Evolutionary conservation across 1,140 invertebrate genomes (phyloP).

Genomic region (Andricus grossulariae): DNA sequence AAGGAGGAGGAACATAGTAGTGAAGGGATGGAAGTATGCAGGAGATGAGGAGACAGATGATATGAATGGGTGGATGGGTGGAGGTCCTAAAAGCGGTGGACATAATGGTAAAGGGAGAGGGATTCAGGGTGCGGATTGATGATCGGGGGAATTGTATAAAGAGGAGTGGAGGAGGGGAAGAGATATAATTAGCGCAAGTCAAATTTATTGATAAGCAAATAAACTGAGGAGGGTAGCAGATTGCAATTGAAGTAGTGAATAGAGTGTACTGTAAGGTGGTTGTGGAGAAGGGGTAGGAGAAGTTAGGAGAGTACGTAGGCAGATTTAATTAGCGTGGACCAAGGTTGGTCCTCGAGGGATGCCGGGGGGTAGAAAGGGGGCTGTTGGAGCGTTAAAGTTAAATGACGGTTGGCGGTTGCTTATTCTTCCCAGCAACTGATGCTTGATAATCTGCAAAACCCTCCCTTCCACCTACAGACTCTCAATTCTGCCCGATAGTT

Average conservation of each 20-base stretch:
- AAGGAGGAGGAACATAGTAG: too few relatives aligned
- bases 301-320: slow-evolving; percentile 61
- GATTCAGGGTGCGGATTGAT: too few relatives aligned
- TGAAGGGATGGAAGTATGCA: too few relatives aligned
- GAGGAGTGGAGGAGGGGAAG: too few relatives aligned
- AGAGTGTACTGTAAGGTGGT: slow-evolving; percentile 24
- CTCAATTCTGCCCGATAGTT: slow-evolving; percentile 69
- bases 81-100: background rate
- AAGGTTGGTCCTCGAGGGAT: slow-evolving; percentile 68
- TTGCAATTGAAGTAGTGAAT: slow-evolving; percentile 26
- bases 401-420: slow-evolving; percentile 76
- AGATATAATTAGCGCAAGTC: too few relatives aligned
- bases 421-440: slow-evolving; percentile 76
- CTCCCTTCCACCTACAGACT: slow-evolving; percentile 51
- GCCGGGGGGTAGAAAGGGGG: slow-evolving; percentile 61
- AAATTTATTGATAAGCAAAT: too few relatives aligned
- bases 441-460: slow-evolving; percentile 75
- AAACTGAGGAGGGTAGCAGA: slow-evolving; percentile 28
- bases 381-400: slow-evolving; percentile 77
- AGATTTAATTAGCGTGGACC: slow-evolving; percentile 76
- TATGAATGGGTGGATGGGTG: too few relatives aligned
- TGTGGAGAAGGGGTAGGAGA: slow-evolving; percentile 45
- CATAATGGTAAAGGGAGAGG: too few relatives aligned
- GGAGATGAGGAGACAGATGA: too few relatives aligned
- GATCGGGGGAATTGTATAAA: too few relatives aligned